These are phyloP conservation scores for Drosophila prolongata DNA, from an alignment of 2,888 invertebrate species.

Conservation along the genomic window DNA sequence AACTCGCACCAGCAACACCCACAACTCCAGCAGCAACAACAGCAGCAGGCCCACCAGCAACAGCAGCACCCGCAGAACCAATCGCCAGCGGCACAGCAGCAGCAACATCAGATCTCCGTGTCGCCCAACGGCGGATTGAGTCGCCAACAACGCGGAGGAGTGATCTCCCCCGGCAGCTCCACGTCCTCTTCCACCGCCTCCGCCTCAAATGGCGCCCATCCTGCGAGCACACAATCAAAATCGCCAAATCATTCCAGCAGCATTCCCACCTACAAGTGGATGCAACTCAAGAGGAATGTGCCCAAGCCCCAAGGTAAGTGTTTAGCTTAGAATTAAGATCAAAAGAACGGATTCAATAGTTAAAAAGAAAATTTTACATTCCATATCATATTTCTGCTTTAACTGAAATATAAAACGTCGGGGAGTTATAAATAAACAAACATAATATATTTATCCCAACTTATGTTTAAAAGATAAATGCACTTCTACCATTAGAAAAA, in stretches of 20 bases:
- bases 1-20: constrained; percentile 60
- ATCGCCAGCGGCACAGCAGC: constrained; percentile 43
- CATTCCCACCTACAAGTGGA: constrained; percentile 98
- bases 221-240: constrained; percentile 74
- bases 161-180: constrained; percentile 82
- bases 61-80: constrained; percentile 53
- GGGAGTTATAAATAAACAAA: no score
- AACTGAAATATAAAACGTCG: no score
- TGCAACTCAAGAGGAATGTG: constrained; percentile 98
- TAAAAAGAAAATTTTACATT: no score
- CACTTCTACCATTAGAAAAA: no score
- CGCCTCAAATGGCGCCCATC: constrained; percentile 61
- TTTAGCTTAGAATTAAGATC: not conserved
- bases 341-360: no score
- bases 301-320: constrained; percentile 95
- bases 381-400: no score
- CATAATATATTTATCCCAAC: no score
- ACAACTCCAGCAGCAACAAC: constrained; percentile 56
- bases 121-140: constrained; percentile 68
- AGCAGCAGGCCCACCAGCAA: constrained; percentile 55
- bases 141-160: constrained; percentile 77
- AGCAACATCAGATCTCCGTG: constrained; percentile 62
- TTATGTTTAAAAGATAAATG: no score
- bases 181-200: constrained; percentile 76
- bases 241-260: constrained; percentile 82